Base-by-base conservation (phyloP, 1,140 invertebrate genomes). In the Liolophura sinensis region DNA sequence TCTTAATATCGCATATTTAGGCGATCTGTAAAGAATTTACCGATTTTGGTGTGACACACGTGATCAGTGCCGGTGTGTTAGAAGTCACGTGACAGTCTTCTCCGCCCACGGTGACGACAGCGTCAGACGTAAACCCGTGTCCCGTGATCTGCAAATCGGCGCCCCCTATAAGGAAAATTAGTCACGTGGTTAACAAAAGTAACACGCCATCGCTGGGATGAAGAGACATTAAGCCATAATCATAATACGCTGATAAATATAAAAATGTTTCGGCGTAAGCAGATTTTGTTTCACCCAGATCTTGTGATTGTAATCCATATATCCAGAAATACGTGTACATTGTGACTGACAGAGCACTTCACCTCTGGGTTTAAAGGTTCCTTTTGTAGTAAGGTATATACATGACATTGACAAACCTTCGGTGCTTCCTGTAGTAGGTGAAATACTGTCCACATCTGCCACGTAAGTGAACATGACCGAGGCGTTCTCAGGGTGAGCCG, bases 401-500 rank as follows among this genome's bases (percentile, higher is more conserved):
- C 3, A 40, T 5, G 3, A 40, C 31, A 40, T 5, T 40, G 31
- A 58, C 56, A 27, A 62, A 75, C 74, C 78, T 72, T 60, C 76
- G n/a, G 74, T 48, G 49, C 79, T 78, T 20, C 77, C 76, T 31
- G 55, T 54, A 0, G 65, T 61, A 0, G 77, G 76, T 16, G 52
- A 49, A 18, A 81, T 67, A 22, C 64, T 60, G 12, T 56, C 64
- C 12, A 78, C 68, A 16, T 49, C 54, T 48, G 73, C 68, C 18
- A 63, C 58, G 57, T 74, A 75, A 0, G 61, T 69, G 60, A 78
- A 78, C 31, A 40, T 57, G 4, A 67, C 24, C 3, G 31, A 9
- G 18, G 58, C 27, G 40, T 71, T 69, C 18, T 56, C 47, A 12
- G 46, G 24, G 51, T 64, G 48, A 25, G 56, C 47, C 27, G 74